Evolutionary conservation across 2,113 vertebrate genomes (phyloP).

Genomic region (Acrocephalus kingi): DNA sequence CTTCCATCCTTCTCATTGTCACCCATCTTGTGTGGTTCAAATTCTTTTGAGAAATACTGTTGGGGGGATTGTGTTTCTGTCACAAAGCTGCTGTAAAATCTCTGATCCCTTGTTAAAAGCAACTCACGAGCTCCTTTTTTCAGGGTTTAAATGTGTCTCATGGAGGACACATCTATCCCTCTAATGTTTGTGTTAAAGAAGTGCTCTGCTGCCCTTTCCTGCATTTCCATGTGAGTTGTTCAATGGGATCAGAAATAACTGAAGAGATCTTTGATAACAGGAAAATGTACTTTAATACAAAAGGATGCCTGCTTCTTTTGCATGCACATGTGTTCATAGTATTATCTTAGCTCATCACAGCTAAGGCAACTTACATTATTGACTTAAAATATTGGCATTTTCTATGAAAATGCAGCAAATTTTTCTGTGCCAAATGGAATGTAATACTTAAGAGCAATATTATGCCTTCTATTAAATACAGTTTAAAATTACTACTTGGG

Average conservation of each 20-base stretch:
- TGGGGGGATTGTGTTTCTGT: neutral
- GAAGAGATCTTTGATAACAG: neutral
- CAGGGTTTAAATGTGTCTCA: neutral
- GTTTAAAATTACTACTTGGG: neutral
- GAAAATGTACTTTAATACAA: neutral
- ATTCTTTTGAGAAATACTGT: neutral
- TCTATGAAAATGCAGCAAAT: neutral
- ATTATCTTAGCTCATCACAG: neutral
- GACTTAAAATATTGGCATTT: neutral
- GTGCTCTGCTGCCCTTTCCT: neutral
- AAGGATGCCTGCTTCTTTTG: neutral
- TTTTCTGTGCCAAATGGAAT: neutral
- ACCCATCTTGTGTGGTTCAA: neutral
- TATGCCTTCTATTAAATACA: neutral
- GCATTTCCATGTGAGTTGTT: neutral
- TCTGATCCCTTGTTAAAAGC: neutral
- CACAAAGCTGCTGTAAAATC: neutral
- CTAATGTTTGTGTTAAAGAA: neutral
- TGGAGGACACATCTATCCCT: neutral
- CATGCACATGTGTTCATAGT: rapidly evolving
- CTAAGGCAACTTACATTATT: neutral
- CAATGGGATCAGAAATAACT: neutral
- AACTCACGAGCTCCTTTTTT: neutral
- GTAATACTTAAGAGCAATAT: neutral
- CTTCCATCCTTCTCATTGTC: neutral